phyloP scores from a whole-genome alignment of 2,888 invertebrate species.

The Achlya flavicornis region DNA sequence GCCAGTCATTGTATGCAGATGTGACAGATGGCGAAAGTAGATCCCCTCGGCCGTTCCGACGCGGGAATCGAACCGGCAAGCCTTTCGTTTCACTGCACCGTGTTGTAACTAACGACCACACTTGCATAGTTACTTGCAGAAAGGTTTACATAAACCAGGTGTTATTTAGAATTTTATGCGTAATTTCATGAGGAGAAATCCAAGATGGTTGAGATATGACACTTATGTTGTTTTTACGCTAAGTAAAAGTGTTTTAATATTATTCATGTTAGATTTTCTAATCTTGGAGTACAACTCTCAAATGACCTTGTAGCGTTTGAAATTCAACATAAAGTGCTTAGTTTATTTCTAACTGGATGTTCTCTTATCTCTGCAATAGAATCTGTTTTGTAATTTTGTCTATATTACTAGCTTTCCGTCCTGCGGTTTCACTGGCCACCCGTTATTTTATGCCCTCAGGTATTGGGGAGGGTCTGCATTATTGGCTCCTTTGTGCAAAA shows the following conservation, averaged over 20 bases:
- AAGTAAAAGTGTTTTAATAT: neutral
- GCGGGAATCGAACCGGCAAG: conserved; percentile 74
- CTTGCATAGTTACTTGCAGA: conserved; percentile 17
- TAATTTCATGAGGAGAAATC: neutral
- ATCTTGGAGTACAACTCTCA: neutral
- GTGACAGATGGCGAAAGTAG: conserved; percentile 75
- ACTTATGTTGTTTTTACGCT: neutral
- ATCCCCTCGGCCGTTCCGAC: conserved; percentile 46
- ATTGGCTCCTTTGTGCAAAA: no score
- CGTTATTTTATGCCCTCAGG: no score
- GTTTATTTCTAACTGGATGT: no score
- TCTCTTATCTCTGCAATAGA: no score
- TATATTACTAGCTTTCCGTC: no score
- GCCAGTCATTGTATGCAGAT: conserved; percentile 75
- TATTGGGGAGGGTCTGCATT: no score
- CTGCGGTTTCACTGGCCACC: no score
- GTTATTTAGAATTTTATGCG: conserved; percentile 12
- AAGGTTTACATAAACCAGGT: conserved; percentile 19
- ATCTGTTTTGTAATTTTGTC: no score
- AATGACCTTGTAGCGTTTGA: neutral
- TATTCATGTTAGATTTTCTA: neutral
- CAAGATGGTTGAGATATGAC: conserved; percentile 4
- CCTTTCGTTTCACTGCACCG: conserved; percentile 52
- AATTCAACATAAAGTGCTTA: no score
- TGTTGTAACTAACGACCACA: conserved; percentile 40